phyloP scores from a whole-genome alignment of 2,113 vertebrate genomes.

The Psilopsiagon aurifrons region DNA sequence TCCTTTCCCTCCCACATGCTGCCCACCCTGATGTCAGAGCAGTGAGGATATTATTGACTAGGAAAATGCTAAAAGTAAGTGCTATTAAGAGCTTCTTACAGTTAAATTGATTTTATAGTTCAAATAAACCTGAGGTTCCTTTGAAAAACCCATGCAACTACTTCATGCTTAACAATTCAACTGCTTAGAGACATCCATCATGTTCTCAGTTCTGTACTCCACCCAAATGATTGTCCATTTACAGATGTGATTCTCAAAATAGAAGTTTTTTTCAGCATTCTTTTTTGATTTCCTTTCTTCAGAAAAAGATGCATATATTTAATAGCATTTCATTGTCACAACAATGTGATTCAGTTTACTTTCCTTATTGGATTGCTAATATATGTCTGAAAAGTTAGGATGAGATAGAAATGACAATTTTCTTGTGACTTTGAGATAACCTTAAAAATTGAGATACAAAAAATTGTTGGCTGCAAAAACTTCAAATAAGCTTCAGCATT shows the following conservation, averaged over 20 bases:
- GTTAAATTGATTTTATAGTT: slow-evolving; percentile 22
- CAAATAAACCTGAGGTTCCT: slow-evolving; percentile 25
- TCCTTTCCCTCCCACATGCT: slow-evolving; percentile 10
- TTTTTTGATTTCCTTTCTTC: not conserved
- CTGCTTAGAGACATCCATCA: not conserved
- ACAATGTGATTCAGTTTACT: not conserved
- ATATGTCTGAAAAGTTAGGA: not conserved
- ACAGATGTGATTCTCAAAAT: not conserved
- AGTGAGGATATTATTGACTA: not conserved
- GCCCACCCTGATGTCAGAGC: not conserved
- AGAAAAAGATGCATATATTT: not conserved
- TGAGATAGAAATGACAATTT: not conserved
- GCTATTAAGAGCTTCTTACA: not conserved
- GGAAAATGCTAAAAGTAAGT: slow-evolving; percentile 6
- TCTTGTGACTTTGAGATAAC: not conserved
- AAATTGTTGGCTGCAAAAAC: not conserved
- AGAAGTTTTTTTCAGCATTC: not conserved
- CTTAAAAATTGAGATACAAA: not conserved
- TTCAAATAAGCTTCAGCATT: not conserved
- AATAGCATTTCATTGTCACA: not conserved
- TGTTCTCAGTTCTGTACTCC: not conserved
- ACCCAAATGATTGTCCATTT: not conserved
- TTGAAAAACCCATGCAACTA: not conserved
- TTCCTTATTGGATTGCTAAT: not conserved
- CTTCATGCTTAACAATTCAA: not conserved